These are phyloP conservation scores for Liodrosophila aerea DNA, from an alignment of 2,888 invertebrate species.

Conservation along the genomic window DNA sequence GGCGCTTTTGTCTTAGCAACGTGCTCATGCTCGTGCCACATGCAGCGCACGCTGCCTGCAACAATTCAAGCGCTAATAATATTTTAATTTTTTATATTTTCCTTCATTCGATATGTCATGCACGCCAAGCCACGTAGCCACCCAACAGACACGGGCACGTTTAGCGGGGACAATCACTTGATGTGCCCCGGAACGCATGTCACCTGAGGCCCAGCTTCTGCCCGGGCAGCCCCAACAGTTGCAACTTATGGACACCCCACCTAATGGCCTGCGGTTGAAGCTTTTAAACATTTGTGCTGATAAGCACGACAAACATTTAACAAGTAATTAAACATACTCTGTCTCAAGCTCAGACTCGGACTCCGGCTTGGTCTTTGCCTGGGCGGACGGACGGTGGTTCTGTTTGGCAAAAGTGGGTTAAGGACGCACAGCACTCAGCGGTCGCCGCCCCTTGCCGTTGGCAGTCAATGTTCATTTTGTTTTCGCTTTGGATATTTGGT, in stretches of 20 bases:
- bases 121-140: constrained; percentile 39
- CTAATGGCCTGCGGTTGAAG: constrained; percentile 46
- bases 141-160: constrained; percentile 50
- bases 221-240: constrained; percentile 13
- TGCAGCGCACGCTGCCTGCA: constrained; percentile 59
- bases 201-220: constrained; percentile 33
- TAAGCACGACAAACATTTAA: constrained; percentile 72
- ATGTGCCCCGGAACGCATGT: constrained; percentile 41
- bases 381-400: constrained; percentile 39
- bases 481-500: constrained; percentile 37
- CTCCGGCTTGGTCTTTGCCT: constrained; percentile 28
- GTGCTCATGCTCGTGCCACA: constrained; percentile 66
- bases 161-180: constrained; percentile 54
- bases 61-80: constrained; percentile 59
- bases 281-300: constrained; percentile 54
- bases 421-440: constrained; percentile 66
- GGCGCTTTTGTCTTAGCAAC: constrained; percentile 67
- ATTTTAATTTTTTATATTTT: constrained; percentile 54
- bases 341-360: constrained; percentile 27
- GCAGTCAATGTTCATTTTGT: constrained; percentile 48
- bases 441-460: constrained; percentile 62
- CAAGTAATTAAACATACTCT: constrained; percentile 73
- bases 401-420: constrained; percentile 60
- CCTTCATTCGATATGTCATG: constrained; percentile 26
- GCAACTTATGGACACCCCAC: constrained; percentile 33